These are phyloP conservation scores for Bujurquina vittata DNA, from an alignment of 2,113 vertebrate genomes.

Conservation along the genomic window DNA sequence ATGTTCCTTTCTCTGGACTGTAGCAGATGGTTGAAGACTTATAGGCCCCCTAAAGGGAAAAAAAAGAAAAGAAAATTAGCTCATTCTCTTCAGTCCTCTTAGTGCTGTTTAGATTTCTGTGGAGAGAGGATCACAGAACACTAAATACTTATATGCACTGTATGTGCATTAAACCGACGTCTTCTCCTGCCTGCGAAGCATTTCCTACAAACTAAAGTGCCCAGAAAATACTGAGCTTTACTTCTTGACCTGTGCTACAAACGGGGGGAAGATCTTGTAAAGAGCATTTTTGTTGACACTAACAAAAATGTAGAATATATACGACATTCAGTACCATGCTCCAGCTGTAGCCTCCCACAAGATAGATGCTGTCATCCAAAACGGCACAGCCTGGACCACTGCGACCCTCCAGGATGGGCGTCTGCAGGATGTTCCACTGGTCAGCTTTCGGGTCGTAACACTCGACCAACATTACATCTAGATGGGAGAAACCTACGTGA, in stretches of 20 bases:
- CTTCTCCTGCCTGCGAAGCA: not conserved
- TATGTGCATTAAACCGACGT: not conserved
- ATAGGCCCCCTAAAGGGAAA: conserved; percentile 91
- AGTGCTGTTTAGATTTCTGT: conserved; percentile 18
- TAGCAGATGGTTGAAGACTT: conserved; percentile 99
- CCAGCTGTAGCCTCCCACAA: conserved; percentile 99
- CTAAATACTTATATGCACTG: not conserved
- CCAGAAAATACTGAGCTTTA: not conserved
- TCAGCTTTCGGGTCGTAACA: conserved; percentile 98
- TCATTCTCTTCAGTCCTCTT: conserved; percentile 12
- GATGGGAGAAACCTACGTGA: conserved; percentile 93
- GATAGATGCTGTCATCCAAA: conserved; percentile 94
- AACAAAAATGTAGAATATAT: not conserved
- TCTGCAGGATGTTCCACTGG: conserved; percentile 98
- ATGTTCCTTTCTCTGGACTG: conserved; percentile 95
- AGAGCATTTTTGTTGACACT: not conserved
- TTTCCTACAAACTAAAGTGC: not conserved
- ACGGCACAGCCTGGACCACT: conserved; percentile 96
- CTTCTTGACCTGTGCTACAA: not conserved
- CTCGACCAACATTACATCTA: conserved; percentile 98
- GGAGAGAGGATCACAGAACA: not conserved
- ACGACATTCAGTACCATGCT: conserved; percentile 88
- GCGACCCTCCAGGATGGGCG: conserved; percentile 96
- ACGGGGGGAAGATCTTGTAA: not conserved
- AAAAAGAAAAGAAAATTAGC: conserved; percentile 43